A percentile compares a stretch with the other conserved stretches of the same genome.
Evolutionary conservation across 2,888 invertebrate genomes (phyloP).

Genomic region (Dusona sp.): DNA sequence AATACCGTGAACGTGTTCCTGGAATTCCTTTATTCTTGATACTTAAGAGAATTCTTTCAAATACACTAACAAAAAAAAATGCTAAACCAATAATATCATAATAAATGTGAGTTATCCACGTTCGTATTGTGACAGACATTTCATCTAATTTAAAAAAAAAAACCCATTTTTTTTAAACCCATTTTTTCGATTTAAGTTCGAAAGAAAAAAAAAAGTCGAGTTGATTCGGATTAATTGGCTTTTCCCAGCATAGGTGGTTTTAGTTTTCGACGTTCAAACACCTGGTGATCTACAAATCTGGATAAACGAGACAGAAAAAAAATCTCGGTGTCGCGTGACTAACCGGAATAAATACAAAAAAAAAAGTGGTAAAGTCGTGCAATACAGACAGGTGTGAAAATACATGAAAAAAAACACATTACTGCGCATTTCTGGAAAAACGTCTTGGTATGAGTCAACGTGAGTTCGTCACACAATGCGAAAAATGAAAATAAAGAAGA

Average conservation of each 20-base stretch:
- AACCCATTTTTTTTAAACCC: no score
- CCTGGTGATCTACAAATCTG: slow-evolving; percentile 44
- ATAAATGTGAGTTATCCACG: no score
- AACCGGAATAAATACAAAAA: background rate
- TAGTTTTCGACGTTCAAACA: slow-evolving; percentile 1
- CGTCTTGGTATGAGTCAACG: slow-evolving; percentile 2
- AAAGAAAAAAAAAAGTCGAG: background rate
- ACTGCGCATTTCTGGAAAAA: slow-evolving; percentile 15
- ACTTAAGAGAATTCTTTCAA: no score
- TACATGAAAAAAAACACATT: background rate
- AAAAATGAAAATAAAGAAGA: background rate
- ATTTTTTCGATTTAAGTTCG: background rate
- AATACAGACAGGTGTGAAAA: slow-evolving; percentile 29
- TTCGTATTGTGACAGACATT: no score
- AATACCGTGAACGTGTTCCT: no score
- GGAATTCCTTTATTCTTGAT: no score
- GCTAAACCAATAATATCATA: no score
- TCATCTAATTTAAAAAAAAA: no score
- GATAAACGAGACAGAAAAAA: slow-evolving; percentile 19
- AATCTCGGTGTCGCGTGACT: background rate
- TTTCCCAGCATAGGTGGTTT: background rate
- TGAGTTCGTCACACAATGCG: background rate
- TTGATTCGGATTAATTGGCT: background rate
- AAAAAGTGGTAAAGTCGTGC: background rate
- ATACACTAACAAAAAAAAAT: no score